These are phyloP conservation scores for Sarcophaga variegata DNA, from an alignment of 2,888 invertebrate genomes.

Conservation along the genomic window DNA sequence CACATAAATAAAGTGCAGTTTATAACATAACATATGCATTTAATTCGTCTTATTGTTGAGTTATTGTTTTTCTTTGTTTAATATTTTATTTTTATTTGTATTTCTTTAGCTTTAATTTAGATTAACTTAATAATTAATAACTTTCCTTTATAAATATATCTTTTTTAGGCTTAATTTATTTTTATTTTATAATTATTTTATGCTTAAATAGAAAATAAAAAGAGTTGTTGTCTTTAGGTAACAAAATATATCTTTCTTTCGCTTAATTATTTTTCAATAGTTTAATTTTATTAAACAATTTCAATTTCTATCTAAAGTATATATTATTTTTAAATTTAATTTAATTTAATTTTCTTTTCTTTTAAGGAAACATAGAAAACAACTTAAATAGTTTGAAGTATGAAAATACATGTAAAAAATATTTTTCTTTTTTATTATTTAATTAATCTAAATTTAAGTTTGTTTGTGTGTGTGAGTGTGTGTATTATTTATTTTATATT, in stretches of 20 bases:
- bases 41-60: not conserved
- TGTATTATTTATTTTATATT: constrained; percentile 10
- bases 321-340: constrained; percentile 19
- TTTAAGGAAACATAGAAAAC: constrained; percentile 54
- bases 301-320: constrained; percentile 56
- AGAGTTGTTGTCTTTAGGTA: constrained; percentile 41
- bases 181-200: constrained; percentile 23
- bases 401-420: constrained; percentile 49
- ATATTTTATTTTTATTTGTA: constrained; percentile 20
- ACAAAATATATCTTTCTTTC: constrained; percentile 60
- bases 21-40: constrained; percentile 20
- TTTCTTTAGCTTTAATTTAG: not conserved
- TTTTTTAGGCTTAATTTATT: not conserved
- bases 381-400: constrained; percentile 40
- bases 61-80: constrained; percentile 15
- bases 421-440: constrained; percentile 8
- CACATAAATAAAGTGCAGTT: constrained; percentile 56
- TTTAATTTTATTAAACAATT: constrained; percentile 26
- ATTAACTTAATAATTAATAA: constrained; percentile 29
- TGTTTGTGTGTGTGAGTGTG: constrained; percentile 19
- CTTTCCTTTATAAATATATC: not conserved
- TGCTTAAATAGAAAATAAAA: constrained; percentile 29
- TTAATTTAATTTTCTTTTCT: constrained; percentile 36
- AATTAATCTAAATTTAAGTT: constrained; percentile 8
- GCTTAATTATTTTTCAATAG: constrained; percentile 47